Percentiles rank a stretch among this genome's conserved stretches.
Conservation (phyloP, 2,888 invertebrate species). For the Acheta domesticus region DNA sequence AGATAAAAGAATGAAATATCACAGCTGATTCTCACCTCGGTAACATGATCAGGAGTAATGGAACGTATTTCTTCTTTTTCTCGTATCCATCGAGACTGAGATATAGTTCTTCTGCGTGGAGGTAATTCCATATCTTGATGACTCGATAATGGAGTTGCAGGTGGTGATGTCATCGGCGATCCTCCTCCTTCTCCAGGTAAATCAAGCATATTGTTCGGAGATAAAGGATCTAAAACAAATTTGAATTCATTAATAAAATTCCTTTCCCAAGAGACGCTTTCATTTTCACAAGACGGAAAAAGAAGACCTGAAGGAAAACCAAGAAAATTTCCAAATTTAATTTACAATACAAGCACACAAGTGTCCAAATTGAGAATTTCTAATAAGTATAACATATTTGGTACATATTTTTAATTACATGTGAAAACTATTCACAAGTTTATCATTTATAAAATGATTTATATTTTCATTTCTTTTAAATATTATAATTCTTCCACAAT, state of each 20-base stretch:
- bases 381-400: no score
- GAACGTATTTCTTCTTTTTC: slow-evolving; percentile 44
- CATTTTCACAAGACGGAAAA: background rate
- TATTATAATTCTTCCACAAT: no score
- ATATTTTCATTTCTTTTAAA: no score
- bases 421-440: no score
- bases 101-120: slow-evolving; percentile 51
- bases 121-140: slow-evolving; percentile 33
- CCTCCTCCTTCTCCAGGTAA: slow-evolving; percentile 46
- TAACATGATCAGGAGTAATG: slow-evolving; percentile 34
- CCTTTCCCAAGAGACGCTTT: background rate
- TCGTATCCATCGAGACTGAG: slow-evolving; percentile 51
- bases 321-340: no score
- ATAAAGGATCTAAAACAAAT: slow-evolving; percentile 55
- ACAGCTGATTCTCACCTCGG: background rate
- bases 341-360: no score
- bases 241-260: slow-evolving; percentile 3
- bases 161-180: slow-evolving; percentile 53
- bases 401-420: no score
- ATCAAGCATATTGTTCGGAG: slow-evolving; percentile 53
- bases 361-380: no score
- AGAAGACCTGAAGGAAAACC: no score
- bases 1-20: no score
- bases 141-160: slow-evolving; percentile 49
- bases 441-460: no score